Evolutionary conservation across 2,113 vertebrate species (phyloP), one percentile per base, ranked within the genome.

Genomic region (Crypturellus undulatus): DNA sequence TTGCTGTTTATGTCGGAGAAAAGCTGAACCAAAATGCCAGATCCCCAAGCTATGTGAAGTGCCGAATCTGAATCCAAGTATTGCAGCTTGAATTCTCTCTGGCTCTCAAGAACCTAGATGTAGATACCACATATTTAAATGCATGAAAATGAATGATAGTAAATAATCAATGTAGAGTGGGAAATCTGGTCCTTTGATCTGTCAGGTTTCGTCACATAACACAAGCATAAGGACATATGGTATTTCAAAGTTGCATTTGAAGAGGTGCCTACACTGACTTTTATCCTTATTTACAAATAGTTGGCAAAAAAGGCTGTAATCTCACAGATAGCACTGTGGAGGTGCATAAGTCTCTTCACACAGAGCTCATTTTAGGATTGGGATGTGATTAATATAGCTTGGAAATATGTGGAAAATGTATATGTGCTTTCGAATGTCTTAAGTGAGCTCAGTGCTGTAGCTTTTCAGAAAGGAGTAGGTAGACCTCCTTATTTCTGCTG

Each of bases 111-210:
- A 94, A 96, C 88, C 83, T 96, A 96, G 96, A 96, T 94, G 95
- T 94, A 96, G 95, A 96, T 95, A 96, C 72, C 90, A 97, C 83
- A 86, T 96, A 96, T 97, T 97, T 94, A 97, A 96, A 96, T 96
- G 92, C 93, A 97, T 96, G 95, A 96, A 97, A 96, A 96, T 97
- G 96, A 96, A 95, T 95, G 94, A 96, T 96, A 96, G 94, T 97
- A 97, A 97, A 97, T 97, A 97, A 97, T 97, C 96, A 96, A 95
- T 96, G 95, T 95, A 96, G 93, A 97, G 92, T 95, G 93, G 96
- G 96, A 97, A 96, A 97, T 97, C 94, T 95, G 95, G 94, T 97
- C 93, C 94, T 97, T 96, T 96, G 94, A 95, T 96, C 95, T 96
- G 96, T 96, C 96, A 96, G 88, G 93, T 97, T 96, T 96, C 95